Evolutionary conservation across 2,888 invertebrate species (phyloP), one percentile per base, ranked within the genome.

Genomic region (Drosophila formosana): DNA sequence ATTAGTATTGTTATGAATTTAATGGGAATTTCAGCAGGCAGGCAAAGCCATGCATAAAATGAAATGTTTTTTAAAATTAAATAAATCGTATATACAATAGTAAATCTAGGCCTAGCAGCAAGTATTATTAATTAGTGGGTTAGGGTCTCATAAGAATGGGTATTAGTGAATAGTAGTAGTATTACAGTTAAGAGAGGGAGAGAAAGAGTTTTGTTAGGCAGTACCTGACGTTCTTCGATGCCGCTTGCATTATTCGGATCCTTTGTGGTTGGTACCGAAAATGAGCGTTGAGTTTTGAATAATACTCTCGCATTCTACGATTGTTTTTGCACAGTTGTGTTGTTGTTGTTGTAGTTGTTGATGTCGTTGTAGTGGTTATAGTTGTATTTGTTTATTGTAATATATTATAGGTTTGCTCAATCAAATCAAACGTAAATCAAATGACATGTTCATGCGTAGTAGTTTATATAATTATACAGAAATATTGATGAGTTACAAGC

Each of bases 271-370:
- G 98, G 98, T 93, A 98, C 97, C 90, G 97, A 98, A 93, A 97
- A 97, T 83, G 97, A 97, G 91, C 98, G 95, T 94, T 97, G 97
- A 83, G 97, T 97, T 94, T 97, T 97, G 93, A 97, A 97, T 93
- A 96, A 95, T 94, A 96, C 95, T 94, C 95, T 94, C 93, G 95
- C 95, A 92, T 94, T 93, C 94, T 94, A 82, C 76, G 81, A 61
- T 74, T 58, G 60, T 68, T 46, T 46, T 69, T 49, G 60, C 45
- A 49, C 60, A 72, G 43, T 65, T 25, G 45, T 75, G 63, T 67
- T 69, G 62, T 50, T 58, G 75, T 62, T 66, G 52, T 49, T 77
- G 43, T 30, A 30, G 30, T 37, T 37, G 52, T 51, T 77, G 43
- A 64, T 63, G 72, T 66, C 67, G 52, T 66, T 61, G 77, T 77